Base-by-base conservation (phyloP, 2,113 vertebrate species). In the Megaleporinus macrocephalus region DNA sequence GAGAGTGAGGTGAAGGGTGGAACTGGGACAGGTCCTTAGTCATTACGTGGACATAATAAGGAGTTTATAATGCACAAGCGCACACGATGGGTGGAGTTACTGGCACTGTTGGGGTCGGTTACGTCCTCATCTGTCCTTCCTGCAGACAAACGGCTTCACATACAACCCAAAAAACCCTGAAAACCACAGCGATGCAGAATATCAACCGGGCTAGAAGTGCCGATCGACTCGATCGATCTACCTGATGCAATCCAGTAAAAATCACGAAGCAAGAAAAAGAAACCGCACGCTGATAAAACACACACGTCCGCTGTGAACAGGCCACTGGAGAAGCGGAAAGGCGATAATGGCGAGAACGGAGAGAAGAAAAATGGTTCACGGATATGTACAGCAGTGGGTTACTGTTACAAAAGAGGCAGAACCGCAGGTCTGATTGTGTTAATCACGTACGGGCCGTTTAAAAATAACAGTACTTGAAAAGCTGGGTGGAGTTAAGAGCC, bases 381-480 rank as follows among this genome's bases (percentile, higher is more conserved):
- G 16, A 68, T 30, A 76, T 69, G 62, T 68, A 59, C 30, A 69
- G 66, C 30, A 76, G 51, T 82, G 62, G n/a, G 80, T 76, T 69
- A 76, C 74, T 59, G 73, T 62, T 55, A 81, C 59, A 20, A 71
- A 73, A 75, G 30, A 51, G 41, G 26, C 44, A 18, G 41, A 44
- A 44, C 9, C 9, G 14, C 57, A 44, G 44, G 26, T 65, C 11
- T 33, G 70, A 73, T 33, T 24, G 55, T 18, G 15, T 65, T 29
- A 30, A 63, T n/a, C 7, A 51, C 22, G 51, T 26, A 59, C 20
- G 47, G 47, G 36, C 3, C 24, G 16, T 73, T 24, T 27, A 33
- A 57, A 65, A 44, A 33, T 41, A 30, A 74, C 49, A 69, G 73
- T 82, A 68, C 62, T 33, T 47, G 66, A 68, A 57, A 51, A 47